Evolutionary conservation across 2,888 invertebrate genomes (phyloP).

Genomic region (Agrotis clavis): DNA sequence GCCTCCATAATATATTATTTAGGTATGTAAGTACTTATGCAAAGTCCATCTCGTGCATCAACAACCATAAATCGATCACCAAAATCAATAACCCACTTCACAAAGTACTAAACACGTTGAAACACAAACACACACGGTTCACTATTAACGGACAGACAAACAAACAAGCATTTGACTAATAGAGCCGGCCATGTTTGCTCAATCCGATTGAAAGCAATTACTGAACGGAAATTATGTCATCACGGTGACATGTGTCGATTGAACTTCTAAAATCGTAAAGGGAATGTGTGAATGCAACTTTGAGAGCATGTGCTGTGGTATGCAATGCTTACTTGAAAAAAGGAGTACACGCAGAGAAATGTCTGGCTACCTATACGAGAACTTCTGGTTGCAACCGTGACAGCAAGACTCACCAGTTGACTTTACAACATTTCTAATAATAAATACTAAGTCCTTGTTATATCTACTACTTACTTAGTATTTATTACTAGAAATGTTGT

Average conservation of each 20-base stretch:
- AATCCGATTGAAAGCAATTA: conserved; percentile 68
- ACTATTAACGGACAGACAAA: conserved; percentile 38
- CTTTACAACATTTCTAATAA: too few species aligned
- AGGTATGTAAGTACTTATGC: too few species aligned
- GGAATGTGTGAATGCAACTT: conserved; percentile 9
- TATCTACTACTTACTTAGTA: too few species aligned
- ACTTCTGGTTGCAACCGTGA: too few species aligned
- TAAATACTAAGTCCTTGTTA: too few species aligned
- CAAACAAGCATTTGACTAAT: conserved; percentile 60
- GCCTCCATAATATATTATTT: too few species aligned
- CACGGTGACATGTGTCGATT: conserved; percentile 41
- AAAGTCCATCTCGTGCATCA: neutral
- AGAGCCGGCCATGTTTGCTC: conserved; percentile 59
- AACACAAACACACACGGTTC: conserved; percentile 40
- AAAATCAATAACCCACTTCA: conserved; percentile 31
- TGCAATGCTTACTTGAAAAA: neutral
- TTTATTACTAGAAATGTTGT: too few species aligned
- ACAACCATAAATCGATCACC: conserved; percentile 7
- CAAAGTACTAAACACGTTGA: conserved; percentile 4
- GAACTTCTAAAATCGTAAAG: conserved; percentile 24
- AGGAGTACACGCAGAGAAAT: too few species aligned
- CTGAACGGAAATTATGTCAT: conserved; percentile 71
- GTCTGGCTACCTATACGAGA: too few species aligned
- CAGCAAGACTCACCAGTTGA: too few species aligned
- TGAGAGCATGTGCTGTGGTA: neutral